Percentiles rank a stretch among this genome's conserved stretches.
Conservation (phyloP, 2,113 vertebrate genomes). For the Cyanistes caeruleus region DNA sequence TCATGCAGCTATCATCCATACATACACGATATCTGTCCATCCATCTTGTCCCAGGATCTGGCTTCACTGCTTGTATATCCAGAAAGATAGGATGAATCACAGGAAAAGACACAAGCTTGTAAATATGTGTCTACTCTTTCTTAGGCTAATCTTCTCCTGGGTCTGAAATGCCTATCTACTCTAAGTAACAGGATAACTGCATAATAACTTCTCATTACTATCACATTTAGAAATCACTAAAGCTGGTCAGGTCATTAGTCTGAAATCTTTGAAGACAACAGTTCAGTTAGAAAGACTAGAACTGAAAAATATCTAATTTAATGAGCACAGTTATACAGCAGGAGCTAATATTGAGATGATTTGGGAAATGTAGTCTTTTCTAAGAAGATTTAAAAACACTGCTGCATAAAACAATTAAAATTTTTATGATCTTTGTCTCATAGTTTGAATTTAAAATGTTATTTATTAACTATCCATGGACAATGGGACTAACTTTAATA, state of each 20-base stretch:
- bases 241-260: background rate
- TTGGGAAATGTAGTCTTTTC: background rate
- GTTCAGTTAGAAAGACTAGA: background rate
- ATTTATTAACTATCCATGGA: background rate
- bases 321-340: background rate
- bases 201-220: background rate
- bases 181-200: background rate
- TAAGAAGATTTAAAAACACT: background rate
- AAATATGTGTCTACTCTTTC: constrained; percentile 12
- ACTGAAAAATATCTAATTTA: background rate
- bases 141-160: background rate
- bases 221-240: background rate
- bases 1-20: background rate
- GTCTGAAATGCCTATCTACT: background rate
- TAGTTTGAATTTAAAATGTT: background rate
- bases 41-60: constrained; percentile 32
- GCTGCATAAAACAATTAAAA: background rate
- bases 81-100: constrained; percentile 43
- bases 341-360: background rate
- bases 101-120: background rate
- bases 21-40: constrained; percentile 23
- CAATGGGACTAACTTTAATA: background rate
- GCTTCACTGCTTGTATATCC: constrained; percentile 7
- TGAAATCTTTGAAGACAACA: background rate
- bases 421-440: background rate